Evolutionary conservation across 2,113 vertebrate genomes (phyloP).

Genomic region (Clinocottus analis): DNA sequence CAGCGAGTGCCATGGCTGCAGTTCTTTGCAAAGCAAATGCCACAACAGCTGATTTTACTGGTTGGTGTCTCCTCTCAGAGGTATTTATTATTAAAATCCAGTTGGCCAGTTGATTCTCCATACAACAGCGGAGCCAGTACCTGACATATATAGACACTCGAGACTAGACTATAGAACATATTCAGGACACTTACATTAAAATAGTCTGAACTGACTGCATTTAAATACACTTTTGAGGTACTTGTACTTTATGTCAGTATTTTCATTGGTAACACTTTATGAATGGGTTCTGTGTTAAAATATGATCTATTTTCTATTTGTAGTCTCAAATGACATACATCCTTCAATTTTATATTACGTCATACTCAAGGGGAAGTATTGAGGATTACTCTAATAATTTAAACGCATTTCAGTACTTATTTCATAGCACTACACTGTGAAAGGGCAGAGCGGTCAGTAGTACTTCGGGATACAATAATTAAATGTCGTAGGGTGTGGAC

Average conservation of each 20-base stretch:
- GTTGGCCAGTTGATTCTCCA: neutral
- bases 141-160: neutral
- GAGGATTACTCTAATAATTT: neutral
- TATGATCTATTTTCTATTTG: neutral
- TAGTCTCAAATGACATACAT: neutral
- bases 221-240: neutral
- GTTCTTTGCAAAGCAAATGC: neutral
- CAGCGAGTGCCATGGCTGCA: neutral
- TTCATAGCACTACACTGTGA: neutral
- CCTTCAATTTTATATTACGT: neutral
- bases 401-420: neutral
- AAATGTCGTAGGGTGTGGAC: neutral
- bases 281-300: neutral
- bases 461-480: neutral
- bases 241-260: neutral
- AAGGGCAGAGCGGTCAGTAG: neutral
- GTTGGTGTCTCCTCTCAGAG: neutral
- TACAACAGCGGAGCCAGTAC: neutral
- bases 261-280: neutral
- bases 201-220: neutral
- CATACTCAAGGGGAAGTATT: neutral
- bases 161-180: neutral
- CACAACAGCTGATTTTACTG: slow-evolving; percentile 33
- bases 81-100: slow-evolving; percentile 17
- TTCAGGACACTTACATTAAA: neutral